These are phyloP conservation scores for Acronicta alni DNA, from an alignment of 2,888 invertebrate species.

Conservation along the genomic window DNA sequence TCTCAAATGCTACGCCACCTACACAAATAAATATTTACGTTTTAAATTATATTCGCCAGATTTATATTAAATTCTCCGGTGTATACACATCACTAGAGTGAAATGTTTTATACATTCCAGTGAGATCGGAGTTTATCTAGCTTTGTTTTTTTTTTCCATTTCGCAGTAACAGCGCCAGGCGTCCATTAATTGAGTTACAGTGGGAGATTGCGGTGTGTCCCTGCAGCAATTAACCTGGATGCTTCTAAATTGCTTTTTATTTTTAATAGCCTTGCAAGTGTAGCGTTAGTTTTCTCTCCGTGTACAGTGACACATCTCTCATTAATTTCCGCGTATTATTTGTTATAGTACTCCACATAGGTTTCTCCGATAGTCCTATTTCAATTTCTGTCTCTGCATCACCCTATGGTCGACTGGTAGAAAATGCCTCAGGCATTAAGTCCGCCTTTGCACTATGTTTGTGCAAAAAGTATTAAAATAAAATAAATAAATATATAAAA, in stretches of 20 bases:
- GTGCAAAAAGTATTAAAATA: too few species aligned
- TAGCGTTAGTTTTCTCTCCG: background rate
- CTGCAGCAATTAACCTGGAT: slow-evolving; percentile 18
- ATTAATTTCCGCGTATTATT: too few species aligned
- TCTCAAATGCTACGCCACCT: background rate
- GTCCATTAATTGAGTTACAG: slow-evolving; percentile 33
- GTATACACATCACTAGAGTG: slow-evolving; percentile 33
- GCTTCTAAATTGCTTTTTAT: slow-evolving; percentile 15
- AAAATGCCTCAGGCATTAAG: too few species aligned
- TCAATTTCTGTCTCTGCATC: too few species aligned
- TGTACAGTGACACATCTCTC: too few species aligned
- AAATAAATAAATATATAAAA: too few species aligned
- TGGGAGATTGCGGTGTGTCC: slow-evolving; percentile 15
- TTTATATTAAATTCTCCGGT: slow-evolving; percentile 19
- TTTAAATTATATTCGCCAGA: slow-evolving; percentile 21
- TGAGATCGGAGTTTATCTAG: slow-evolving; percentile 30
- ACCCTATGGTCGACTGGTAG: too few species aligned
- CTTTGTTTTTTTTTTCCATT: slow-evolving; percentile 49
- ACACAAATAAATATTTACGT: background rate
- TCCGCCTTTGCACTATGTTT: too few species aligned
- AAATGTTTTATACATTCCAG: slow-evolving; percentile 19
- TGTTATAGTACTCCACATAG: too few species aligned
- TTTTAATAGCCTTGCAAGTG: background rate
- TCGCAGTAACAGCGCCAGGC: slow-evolving; percentile 23
- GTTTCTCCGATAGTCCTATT: too few species aligned